Conservation (phyloP, 2,113 vertebrate genomes). For the Salvator merianae region DNA sequence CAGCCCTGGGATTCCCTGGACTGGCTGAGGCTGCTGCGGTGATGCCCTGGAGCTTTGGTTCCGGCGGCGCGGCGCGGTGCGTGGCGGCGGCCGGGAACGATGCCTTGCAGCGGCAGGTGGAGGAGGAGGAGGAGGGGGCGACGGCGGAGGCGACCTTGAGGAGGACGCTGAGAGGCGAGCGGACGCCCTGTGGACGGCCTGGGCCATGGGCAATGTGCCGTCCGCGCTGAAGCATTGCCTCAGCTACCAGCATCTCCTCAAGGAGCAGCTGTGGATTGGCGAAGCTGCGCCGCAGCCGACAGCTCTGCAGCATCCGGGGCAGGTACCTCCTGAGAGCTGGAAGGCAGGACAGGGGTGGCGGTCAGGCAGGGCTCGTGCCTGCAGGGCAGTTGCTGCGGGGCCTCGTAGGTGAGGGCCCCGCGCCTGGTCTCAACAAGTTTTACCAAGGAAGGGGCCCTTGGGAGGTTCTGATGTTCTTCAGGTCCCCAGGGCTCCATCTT, state of each 20-base stretch:
- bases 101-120: neutral
- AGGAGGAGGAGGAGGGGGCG: neutral
- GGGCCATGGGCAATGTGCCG: constrained; percentile 86
- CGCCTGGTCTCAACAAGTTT: too few relatives aligned
- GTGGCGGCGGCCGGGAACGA: neutral
- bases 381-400: neutral
- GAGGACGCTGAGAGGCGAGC: neutral
- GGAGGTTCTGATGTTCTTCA: neutral
- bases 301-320: neutral
- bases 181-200: neutral
- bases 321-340: neutral
- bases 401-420: neutral
- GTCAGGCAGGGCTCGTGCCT: neutral
- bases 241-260: constrained; percentile 85
- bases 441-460: neutral
- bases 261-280: constrained; percentile 83
- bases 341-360: neutral
- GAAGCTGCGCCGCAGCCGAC: constrained; percentile 64
- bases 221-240: constrained; percentile 88
- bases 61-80: neutral
- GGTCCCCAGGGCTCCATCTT: neutral
- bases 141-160: constrained; percentile 1
- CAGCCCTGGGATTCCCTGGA: neutral
- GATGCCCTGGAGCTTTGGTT: neutral
- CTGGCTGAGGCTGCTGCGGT: neutral